Evolutionary conservation across 2,797 vertebrate species (phyloP).

Genomic region (Sorex maritimensis): DNA sequence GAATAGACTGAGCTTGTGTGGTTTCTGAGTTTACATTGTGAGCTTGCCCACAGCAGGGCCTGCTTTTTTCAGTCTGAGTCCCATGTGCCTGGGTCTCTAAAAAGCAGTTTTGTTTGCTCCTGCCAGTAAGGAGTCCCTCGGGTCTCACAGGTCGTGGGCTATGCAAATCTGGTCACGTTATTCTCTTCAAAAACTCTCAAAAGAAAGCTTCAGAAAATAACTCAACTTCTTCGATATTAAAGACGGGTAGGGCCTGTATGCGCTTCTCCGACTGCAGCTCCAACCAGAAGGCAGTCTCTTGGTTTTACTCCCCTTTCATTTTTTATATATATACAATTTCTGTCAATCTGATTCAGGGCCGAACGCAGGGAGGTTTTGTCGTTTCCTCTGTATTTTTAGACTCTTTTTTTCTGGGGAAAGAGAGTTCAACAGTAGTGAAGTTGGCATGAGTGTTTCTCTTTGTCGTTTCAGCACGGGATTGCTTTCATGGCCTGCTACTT

Average conservation of each 20-base stretch:
- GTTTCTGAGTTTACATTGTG: conserved; percentile 17
- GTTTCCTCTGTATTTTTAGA: neutral
- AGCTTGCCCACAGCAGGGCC: neutral
- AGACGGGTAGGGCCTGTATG: neutral
- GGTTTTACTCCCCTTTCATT: neutral
- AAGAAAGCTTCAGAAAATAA: neutral
- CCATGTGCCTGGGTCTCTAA: neutral
- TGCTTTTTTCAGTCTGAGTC: neutral
- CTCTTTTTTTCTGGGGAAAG: neutral
- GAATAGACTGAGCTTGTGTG: neutral
- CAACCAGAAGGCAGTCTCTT: neutral
- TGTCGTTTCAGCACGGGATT: neutral
- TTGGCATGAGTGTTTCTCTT: neutral
- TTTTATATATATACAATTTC: neutral
- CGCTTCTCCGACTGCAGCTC: neutral
- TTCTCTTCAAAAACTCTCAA: conserved; percentile 37
- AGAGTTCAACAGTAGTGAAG: neutral
- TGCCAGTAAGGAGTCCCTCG: neutral
- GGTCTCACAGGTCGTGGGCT: neutral
- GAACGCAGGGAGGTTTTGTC: neutral
- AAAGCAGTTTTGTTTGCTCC: neutral
- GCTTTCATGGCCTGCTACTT: neutral
- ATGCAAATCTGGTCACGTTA: conserved; percentile 2
- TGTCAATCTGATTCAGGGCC: neutral
- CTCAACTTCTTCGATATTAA: neutral